Base-by-base conservation (phyloP, 1,140 invertebrate genomes). In the Drosophila repleta region DNA sequence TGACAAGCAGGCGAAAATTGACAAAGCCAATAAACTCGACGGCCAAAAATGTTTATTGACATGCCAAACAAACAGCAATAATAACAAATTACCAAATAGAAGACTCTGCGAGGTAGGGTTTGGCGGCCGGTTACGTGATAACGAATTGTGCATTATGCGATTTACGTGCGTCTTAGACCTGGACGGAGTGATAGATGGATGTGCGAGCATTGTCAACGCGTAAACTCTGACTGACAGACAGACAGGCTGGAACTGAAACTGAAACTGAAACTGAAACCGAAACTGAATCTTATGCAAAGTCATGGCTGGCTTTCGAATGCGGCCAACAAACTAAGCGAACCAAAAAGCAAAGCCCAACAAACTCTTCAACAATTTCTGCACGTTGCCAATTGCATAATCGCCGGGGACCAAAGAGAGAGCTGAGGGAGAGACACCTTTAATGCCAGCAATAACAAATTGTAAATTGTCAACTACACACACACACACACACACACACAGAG, bases 381-480 rank as follows among this genome's bases (percentile, higher is more conserved):
- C 82, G 74, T 85, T 85, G 82, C 82, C 82, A 79, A 79, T 87
- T 87, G 83, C 82, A 87, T 87, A 87, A 87, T 66, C 61, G 55
- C 10, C 21, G 45, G 55, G 8, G 17, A 20, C 6, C 15, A 7
- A 6, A 35, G 32, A 15, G 52, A 52, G 55, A 45, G 20, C 52
- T 37, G 64, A 55, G 51, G 49, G 60, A 49, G 74, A 62, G 66
- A 85, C 81, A 82, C 81, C 81, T 75, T 60, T 78, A 53, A 62
- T 51, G 51, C 65, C 55, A 49, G 61, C 79, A 82, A 64, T 82
- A 82, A 87, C 81, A 85, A 85, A 85, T 85, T 85, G 74, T 75
- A 82, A 87, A 87, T 85, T 82, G 78, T 82, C 82, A 87, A 82
- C 74, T 49, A 51, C 46, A 32, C 29, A 58, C 63, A 53, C 49